Conservation (phyloP, 2,888 invertebrate genomes). For the Watsonalla cultraria region DNA sequence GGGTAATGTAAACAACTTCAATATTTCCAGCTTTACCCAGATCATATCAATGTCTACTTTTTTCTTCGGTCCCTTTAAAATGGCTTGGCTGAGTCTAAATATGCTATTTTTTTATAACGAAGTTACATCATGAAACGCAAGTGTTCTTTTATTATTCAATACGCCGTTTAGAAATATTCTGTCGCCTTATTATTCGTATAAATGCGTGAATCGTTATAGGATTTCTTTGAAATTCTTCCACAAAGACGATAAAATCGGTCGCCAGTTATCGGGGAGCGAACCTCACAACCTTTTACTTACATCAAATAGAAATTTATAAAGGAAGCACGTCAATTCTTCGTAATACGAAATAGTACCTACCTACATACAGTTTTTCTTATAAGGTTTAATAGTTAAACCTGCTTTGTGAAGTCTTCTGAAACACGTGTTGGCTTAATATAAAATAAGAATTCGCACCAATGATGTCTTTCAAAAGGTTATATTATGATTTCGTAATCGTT, state of each 20-base stretch:
- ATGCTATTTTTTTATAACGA: not conserved
- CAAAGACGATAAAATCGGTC: slow-evolving; percentile 43
- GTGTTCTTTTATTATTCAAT: not conserved
- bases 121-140: not conserved
- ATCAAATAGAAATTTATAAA: slow-evolving; percentile 28
- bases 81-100: slow-evolving; percentile 10
- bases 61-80: slow-evolving; percentile 16
- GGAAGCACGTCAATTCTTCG: slow-evolving; percentile 25
- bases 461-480: no score
- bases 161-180: not conserved
- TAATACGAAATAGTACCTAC: slow-evolving; percentile 1
- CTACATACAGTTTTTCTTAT: not conserved
- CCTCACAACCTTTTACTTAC: slow-evolving; percentile 33
- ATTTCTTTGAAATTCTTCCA: slow-evolving; percentile 37
- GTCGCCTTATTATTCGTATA: slow-evolving; percentile 6
- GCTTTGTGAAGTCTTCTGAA: no score
- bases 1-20: slow-evolving; percentile 31
- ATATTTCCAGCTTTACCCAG: slow-evolving; percentile 19
- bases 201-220: slow-evolving; percentile 25
- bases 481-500: no score
- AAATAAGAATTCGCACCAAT: no score
- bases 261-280: slow-evolving; percentile 36
- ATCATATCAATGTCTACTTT: slow-evolving; percentile 31
- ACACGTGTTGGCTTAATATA: no score
- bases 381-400: no score